Evolutionary conservation across 2,113 vertebrate species (phyloP), one percentile per base, ranked within the genome.

Genomic region (Cyanocitta stelleri): DNA sequence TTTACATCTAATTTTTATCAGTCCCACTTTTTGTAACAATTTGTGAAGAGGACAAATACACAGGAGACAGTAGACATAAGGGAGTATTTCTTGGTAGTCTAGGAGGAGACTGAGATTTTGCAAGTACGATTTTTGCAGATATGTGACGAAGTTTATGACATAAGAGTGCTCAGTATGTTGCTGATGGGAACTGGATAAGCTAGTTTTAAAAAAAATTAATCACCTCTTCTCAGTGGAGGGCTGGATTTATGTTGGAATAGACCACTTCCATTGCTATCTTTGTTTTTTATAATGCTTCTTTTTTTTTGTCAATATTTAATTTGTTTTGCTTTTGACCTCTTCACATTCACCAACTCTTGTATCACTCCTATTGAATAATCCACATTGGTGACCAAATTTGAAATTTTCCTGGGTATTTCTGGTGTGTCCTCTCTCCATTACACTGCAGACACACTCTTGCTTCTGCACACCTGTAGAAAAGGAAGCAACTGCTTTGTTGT

Each of bases 311-410:
- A 23, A 4, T 54, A 13, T n/a, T 52, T 80, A 39, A 41, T 68
- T 59, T 88, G 13, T 17, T 88, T 88, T 73, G 10, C 4, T 54
- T 90, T 86, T 74, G 55, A 66, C 18, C 2, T 67, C 16, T 63
- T 41, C 0, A 0, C n/a, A 41, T 43, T 54, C 11, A 33, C 13
- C 39, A 58, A 5, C 7, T 61, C 16, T 61, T 56, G 11, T 52
- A 41, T 92, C 73, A 13, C 22, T 41, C 5, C 51, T 49, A 58
- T 8, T 71, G 39, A 87, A 78, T 43, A 89, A 82, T 58, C 6
- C 32, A 46, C 23, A 16, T 16, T 63, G 30, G 46, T 74, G 55
- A 81, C 14, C 27, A 91, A 52, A 75, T 23, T 11, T 39, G 32
- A 93, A 75, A 66, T 13, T 63, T 71, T 71, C 9, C 46, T 44